Conservation (phyloP, 1,140 invertebrate species). For the Eueides isabella region DNA sequence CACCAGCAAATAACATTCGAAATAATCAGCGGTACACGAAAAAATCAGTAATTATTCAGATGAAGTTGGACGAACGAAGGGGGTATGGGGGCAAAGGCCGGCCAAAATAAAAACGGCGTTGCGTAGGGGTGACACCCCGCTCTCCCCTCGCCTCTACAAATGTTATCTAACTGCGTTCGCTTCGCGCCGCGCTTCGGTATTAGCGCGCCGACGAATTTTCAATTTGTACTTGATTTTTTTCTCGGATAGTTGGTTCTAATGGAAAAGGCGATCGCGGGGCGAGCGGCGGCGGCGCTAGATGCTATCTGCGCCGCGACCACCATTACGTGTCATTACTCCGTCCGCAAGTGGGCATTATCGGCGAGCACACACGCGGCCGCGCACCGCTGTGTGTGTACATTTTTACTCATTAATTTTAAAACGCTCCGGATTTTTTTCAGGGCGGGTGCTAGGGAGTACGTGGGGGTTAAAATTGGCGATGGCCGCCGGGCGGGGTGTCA, state of each 20-base stretch:
- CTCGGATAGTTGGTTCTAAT: constrained; percentile 73
- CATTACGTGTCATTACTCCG: constrained; percentile 57
- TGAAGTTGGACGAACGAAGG: constrained; percentile 80
- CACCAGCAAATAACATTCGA: constrained; percentile 81
- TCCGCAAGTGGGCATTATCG: constrained; percentile 71
- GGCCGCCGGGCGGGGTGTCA: constrained; percentile 79
- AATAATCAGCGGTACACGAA: constrained; percentile 82
- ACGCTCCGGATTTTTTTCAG: constrained; percentile 83
- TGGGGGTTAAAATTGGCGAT: constrained; percentile 80
- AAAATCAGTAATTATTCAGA: constrained; percentile 83
- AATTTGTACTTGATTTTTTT: constrained; percentile 77
- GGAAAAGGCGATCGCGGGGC: constrained; percentile 66
- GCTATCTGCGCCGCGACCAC: constrained; percentile 33
- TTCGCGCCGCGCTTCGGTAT: constrained; percentile 70
- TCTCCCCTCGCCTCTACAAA: constrained; percentile 73
- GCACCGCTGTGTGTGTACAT: constrained; percentile 76
- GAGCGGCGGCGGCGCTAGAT: constrained; percentile 47
- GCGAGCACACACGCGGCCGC: constrained; percentile 62
- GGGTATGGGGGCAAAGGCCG: constrained; percentile 78
- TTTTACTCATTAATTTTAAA: constrained; percentile 84
- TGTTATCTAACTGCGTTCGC: constrained; percentile 81
- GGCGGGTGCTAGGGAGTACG: constrained; percentile 76
- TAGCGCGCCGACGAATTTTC: constrained; percentile 77
- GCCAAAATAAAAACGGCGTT: constrained; percentile 82
- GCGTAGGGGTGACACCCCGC: constrained; percentile 77